phyloP scores from a whole-genome alignment of 2,113 vertebrate genomes.

The Strix uralensis region DNA sequence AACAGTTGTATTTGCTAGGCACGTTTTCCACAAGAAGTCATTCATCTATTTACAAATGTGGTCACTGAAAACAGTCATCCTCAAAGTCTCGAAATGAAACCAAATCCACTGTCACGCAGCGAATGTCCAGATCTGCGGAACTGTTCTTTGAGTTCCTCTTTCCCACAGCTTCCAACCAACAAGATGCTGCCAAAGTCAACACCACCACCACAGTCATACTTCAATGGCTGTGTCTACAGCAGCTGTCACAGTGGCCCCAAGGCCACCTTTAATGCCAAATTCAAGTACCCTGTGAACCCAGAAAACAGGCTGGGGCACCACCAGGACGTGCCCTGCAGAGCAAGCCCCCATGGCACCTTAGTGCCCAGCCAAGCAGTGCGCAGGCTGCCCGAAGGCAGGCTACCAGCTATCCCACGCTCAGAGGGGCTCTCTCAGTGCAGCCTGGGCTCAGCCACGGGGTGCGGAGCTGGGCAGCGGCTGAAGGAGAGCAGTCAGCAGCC shows the following conservation, averaged over 20 bases:
- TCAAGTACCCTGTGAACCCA: not conserved
- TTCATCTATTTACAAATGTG: not conserved
- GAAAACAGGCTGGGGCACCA: not conserved
- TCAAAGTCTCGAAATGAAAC: not conserved
- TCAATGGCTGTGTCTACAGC: not conserved
- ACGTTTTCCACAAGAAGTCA: not conserved
- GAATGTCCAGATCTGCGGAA: not conserved
- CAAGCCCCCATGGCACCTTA: not conserved
- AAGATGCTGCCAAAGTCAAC: not conserved
- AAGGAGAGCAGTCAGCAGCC: not conserved
- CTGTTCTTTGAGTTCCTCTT: not conserved
- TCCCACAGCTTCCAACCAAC: not conserved
- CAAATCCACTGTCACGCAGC: fast-evolving
- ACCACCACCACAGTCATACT: not conserved
- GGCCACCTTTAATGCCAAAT: not conserved
- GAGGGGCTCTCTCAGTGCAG: not conserved
- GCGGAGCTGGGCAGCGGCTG: fast-evolving
- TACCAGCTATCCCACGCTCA: fast-evolving
- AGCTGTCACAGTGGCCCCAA: fast-evolving
- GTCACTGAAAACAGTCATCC: not conserved
- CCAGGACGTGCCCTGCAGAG: not conserved
- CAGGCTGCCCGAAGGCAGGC: not conserved
- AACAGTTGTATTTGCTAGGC: not conserved
- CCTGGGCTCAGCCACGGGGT: not conserved
- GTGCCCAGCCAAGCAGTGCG: fast-evolving